Evolutionary conservation across 2,797 vertebrate genomes (phyloP), one percentile per base, ranked within the genome.

Genomic region (Numenius phaeopus): DNA sequence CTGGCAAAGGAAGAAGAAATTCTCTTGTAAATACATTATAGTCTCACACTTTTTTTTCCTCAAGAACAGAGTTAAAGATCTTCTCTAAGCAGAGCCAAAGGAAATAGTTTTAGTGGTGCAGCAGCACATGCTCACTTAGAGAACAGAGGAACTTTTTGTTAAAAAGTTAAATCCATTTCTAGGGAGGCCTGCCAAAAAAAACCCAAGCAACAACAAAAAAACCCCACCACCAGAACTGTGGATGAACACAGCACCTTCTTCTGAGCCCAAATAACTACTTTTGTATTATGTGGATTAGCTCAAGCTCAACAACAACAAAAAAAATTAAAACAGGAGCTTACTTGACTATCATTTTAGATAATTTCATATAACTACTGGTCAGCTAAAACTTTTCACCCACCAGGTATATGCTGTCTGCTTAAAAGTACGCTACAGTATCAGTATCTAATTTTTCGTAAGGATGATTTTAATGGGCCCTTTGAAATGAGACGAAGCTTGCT

Each of bases 241-340:
- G 7, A n/a, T 52, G n/a, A 39, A 20, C 16, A 21, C 61, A 32
- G 7, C 6, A 21, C 26, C 23, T 32, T 39, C 18, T 39, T 50
- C 47, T 14, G 44, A 69, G n/a, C 20, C 37, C 29, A 42, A 8
- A 11, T 10, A 3, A 10, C 42, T 55, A 5, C n/a, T 39, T 65
- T 9, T 0, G 1, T 9, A 2, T 32, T 18, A 13, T 2, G 19
- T 4, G 16, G 37, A 27, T n/a, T 10, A 62, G 15, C 18, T 84
- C 7, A 58, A 46, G 4, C 14, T 90, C 26, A 71, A 40, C 8
- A 61, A 5, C 22, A 66, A 18, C 6, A 40, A 59, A 50, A 21
- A 40, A 59, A 50, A 21, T 20, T 44, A 12, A 57, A 70, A 27
- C 18, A 37, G 13, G 14, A 49, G 1, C 18, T 65, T 37, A 58